Base-by-base conservation (phyloP, 2,888 invertebrate species). In the Drosophila monieri region DNA sequence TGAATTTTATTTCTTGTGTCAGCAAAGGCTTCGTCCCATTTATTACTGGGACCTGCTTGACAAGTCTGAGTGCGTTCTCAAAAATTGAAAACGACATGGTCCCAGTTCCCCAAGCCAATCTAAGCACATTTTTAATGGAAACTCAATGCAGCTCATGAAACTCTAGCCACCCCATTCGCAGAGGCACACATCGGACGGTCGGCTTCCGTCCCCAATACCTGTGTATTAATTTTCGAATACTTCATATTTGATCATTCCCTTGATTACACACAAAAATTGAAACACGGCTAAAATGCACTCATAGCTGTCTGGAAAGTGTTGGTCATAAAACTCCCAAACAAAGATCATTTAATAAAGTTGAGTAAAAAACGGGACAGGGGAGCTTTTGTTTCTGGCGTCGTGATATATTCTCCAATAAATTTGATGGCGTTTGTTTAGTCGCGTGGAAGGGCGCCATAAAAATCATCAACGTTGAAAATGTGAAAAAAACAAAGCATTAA, bases 391-490 rank as follows among this genome's bases (percentile, higher is more conserved):
- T 61, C 61, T 68, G 53, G 27, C 15, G 39, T 65, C 44, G 58
- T 77, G 71, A 81, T 80, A 65, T 67, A 74, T 70, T 79, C 66
- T 61, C 60, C 69, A 58, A 64, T 64, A 73, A 65, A 76, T 71
- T 83, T 78, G 68, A 78, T 78, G 67, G 74, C 18, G 68, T 78
- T 80, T 80, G 84, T 46, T 78, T 76, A 80, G 80, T 78, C 74
- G 74, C 73, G 55, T 80, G 84, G 77, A 84, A 85, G 73, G 67
- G 64, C 35, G 35, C 73, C 48, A 84, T 83, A 77, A 84, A 85
- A 85, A 68, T 74, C 76, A 83, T 73, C 74, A 79, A 70, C 74
- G 76, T 46, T 53, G 60, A 15, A 27, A 56, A n/a, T 8, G 57
- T 39, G 23, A 71, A 61, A 47, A 47, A 70, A 49, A 30, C 62